Evolutionary conservation across 1,140 invertebrate genomes (phyloP), one percentile per base, ranked within the genome.

Genomic region (Drosophila kanapiae): DNA sequence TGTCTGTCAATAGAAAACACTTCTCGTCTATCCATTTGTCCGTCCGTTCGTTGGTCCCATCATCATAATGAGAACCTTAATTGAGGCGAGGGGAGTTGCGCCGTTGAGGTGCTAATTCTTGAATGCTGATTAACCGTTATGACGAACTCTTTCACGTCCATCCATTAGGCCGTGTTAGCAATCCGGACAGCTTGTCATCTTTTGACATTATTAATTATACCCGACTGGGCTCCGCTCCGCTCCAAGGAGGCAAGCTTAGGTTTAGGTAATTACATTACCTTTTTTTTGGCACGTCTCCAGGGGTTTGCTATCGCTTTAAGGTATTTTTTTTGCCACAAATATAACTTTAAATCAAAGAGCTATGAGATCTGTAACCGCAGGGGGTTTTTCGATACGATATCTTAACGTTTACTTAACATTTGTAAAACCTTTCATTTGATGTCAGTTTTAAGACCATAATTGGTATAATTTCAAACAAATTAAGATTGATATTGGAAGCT

Each of bases 121-220:
- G 70, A 75, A 62, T 74, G 65, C 71, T 82, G 68, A 67, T 85
- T 79, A 87, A 87, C 82, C 78, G 82, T 82, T 87, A 82, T 38
- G 48, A 71, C 37, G 31, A 60, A 72, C 67, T 60, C 67, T 79
- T 57, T 60, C 33, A 14, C 65, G 11, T 47, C 58, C 43, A 47
- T 62, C 61, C 61, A 70, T 67, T 67, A 51, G 33, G 62, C 48
- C 64, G 33, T 70, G 54, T 49, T 71, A 58, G 53, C 65, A 38
- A 40, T 72, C 65, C 31, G 51, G 37, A 49, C 43, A 71, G 53
- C 53, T 68, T 74, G 47, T 70, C 56, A 57, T 65, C 23, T 47
- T 63, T 77, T 76, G 43, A 48, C 67, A 68, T 77, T 67, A 76
- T 77, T 72, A 72, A 85, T 74, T 74, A 72, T 42, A 38, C 45